phyloP scores from a whole-genome alignment of 2,113 vertebrate species.

The Guaruba guarouba region DNA sequence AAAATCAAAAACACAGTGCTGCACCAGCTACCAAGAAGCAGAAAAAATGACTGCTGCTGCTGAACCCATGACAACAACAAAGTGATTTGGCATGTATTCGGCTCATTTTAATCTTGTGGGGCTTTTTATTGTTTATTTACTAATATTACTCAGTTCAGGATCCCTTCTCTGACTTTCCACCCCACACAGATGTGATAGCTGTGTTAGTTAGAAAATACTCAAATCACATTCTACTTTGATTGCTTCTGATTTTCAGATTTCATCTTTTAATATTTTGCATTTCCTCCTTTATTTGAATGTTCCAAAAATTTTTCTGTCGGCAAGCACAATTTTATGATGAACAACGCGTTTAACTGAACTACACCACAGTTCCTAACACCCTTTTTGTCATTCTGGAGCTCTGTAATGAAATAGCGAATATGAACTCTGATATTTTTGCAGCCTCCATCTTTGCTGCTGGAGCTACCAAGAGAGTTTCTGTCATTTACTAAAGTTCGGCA shows the following conservation, averaged over 20 bases:
- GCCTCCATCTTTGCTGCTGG: not conserved
- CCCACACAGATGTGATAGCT: fast-evolving
- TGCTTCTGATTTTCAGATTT: not conserved
- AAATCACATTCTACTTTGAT: not conserved
- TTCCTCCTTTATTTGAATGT: not conserved
- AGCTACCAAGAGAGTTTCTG: not conserved
- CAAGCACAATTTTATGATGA: not conserved
- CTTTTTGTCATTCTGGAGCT: not conserved
- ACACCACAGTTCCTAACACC: not conserved
- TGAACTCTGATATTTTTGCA: not conserved
- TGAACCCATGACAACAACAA: no score
- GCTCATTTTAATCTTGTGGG: not conserved
- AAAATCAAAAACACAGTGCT: no score
- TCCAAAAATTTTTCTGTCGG: not conserved
- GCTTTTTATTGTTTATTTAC: not conserved
- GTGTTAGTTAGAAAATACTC: not conserved
- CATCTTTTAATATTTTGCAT: not conserved
- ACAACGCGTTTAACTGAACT: not conserved
- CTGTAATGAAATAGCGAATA: not conserved
- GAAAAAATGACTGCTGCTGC: no score
- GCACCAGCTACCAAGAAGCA: no score
- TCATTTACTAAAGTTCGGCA: not conserved
- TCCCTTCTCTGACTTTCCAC: fast-evolving
- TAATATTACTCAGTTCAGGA: not conserved
- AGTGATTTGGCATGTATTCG: not conserved